Percentiles rank a stretch among this genome's conserved stretches.
Evolutionary conservation across 2,888 invertebrate genomes (phyloP).

Genomic region (Cloeon dipterum): DNA sequence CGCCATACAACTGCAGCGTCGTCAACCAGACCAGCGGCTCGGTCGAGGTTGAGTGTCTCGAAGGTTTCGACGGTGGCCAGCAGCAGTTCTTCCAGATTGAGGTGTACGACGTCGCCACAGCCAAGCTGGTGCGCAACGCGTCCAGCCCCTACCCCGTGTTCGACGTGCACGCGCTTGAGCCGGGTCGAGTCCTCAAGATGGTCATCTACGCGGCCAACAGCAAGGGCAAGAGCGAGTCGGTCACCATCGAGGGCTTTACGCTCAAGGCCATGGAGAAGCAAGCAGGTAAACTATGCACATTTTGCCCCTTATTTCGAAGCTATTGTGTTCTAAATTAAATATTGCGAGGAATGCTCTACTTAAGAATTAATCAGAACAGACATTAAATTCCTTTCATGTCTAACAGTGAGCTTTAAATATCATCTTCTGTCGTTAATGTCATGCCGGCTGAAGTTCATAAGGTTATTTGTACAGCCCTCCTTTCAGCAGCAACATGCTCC

Average conservation of each 20-base stretch:
- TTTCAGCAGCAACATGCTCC: no score
- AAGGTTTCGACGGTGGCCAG: conserved; percentile 57
- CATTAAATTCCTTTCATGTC: no score
- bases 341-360: no score
- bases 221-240: conserved; percentile 55
- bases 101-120: conserved; percentile 42
- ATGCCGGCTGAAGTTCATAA: no score
- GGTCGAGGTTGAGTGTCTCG: conserved; percentile 42
- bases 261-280: conserved; percentile 52
- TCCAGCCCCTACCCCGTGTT: conserved; percentile 49
- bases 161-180: conserved; percentile 50
- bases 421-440: no score
- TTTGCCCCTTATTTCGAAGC: no score
- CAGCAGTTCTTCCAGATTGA: conserved; percentile 48
- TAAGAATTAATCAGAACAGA: no score
- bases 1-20: conserved; percentile 52
- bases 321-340: no score
- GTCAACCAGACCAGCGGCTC: conserved; percentile 58
- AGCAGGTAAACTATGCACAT: conserved; percentile 34
- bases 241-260: conserved; percentile 45
- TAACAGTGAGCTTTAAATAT: no score
- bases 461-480: no score
- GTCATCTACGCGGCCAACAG: conserved; percentile 62
- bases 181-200: conserved; percentile 55
- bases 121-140: conserved; percentile 37